Conservation (phyloP, 2,113 vertebrate genomes). For the Microtus oregoni region DNA sequence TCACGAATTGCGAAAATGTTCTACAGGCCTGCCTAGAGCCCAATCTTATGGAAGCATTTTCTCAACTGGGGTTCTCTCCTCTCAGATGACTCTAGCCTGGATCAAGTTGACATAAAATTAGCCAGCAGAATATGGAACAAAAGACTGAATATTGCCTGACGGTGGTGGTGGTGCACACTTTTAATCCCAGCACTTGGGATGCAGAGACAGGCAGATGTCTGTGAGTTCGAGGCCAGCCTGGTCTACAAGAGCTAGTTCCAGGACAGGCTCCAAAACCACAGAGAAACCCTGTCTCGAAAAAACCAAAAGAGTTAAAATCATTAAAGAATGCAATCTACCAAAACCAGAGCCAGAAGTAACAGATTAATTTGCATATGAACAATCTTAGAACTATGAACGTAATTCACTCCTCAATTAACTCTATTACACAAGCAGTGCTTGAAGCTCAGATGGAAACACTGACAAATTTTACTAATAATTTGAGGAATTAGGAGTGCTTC, state of each 20-base stretch:
- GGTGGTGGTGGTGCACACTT: too few relatives aligned
- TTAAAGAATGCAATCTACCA: constrained; percentile 11
- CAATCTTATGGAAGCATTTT: background rate
- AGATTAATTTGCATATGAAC: constrained; percentile 20
- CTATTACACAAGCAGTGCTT: background rate
- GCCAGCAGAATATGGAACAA: background rate
- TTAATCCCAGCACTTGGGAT: too few relatives aligned
- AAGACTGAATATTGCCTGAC: background rate
- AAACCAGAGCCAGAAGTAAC: background rate
- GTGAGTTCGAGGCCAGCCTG: too few relatives aligned
- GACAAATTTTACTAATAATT: background rate
- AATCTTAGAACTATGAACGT: background rate
- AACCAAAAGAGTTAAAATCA: background rate
- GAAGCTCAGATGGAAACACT: background rate
- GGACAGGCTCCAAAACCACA: too few relatives aligned
- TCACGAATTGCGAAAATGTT: background rate
- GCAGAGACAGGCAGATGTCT: too few relatives aligned
- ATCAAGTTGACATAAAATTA: background rate
- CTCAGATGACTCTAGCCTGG: background rate
- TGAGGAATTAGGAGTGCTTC: background rate
- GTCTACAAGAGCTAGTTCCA: too few relatives aligned
- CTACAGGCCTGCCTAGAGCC: background rate
- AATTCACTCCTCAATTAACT: constrained; percentile 4
- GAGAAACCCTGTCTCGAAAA: too few relatives aligned
- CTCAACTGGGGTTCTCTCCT: background rate